Evolutionary conservation across 1,140 invertebrate genomes (phyloP).

Genomic region (Philopotamus ludificatus): DNA sequence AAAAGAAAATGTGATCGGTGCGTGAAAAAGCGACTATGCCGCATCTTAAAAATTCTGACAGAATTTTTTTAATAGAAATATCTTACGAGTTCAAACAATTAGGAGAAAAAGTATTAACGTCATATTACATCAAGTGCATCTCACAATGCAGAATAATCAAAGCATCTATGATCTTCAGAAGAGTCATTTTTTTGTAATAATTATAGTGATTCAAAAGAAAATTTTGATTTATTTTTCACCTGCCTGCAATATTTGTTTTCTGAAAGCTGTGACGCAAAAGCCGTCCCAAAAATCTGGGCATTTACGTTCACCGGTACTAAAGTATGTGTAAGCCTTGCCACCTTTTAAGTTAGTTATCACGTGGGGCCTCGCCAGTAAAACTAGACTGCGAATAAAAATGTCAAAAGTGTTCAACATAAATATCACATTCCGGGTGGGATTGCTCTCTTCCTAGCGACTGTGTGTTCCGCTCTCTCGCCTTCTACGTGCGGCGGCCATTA

Average conservation of each 20-base stretch:
- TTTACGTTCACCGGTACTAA: slow-evolving; percentile 20
- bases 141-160: no score
- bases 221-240: not conserved
- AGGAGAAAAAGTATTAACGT: no score
- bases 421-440: slow-evolving; percentile 20
- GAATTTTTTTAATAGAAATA: no score
- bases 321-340: slow-evolving; percentile 17
- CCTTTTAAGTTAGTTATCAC: slow-evolving; percentile 30
- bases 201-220: no score
- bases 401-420: slow-evolving; percentile 39
- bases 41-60: no score
- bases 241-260: no score
- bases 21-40: no score
- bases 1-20: no score
- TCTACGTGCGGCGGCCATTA: not conserved
- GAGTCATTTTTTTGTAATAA: no score
- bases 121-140: no score
- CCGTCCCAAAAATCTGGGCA: slow-evolving; percentile 1
- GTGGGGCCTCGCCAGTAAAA: slow-evolving; percentile 15
- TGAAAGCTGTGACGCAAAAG: not conserved
- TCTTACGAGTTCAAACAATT: no score
- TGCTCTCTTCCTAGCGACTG: not conserved
- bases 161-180: no score
- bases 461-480: not conserved
- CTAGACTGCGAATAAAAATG: slow-evolving; percentile 38